Evolutionary conservation across 30 jellyfish, hydroid and myxozoan genomes (phyloP).

Genomic region (Aurelia coerulea): DNA sequence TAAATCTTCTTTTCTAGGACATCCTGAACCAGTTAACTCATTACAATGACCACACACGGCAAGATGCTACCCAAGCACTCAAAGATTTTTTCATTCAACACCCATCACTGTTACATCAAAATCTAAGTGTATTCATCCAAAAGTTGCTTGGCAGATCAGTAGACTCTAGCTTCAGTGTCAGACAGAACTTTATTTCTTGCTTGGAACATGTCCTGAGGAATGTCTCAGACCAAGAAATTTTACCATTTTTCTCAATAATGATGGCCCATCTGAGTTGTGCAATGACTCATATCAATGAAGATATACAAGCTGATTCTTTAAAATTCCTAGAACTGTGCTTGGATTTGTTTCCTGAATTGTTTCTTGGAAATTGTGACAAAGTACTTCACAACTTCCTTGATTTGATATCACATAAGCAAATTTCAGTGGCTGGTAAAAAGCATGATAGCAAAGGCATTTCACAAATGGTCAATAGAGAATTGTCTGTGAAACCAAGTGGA

Average conservation of each 20-base stretch:
- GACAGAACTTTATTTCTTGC: constrained; percentile 62
- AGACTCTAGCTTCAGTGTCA: constrained; percentile 63
- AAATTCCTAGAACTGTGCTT: constrained; percentile 59
- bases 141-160: constrained; percentile 77
- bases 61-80: constrained; percentile 78
- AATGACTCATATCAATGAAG: constrained; percentile 94
- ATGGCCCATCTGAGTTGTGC: constrained; percentile 95
- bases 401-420: constrained; percentile 70
- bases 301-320: constrained; percentile 77
- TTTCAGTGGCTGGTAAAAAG: constrained; percentile 36
- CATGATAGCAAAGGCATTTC: constrained; percentile 35
- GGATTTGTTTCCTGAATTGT: constrained; percentile 42
- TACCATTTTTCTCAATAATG: constrained; percentile 77
- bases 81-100: constrained; percentile 70
- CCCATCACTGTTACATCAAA: constrained; percentile 72
- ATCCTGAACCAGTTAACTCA: constrained; percentile 74
- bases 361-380: constrained; percentile 66
- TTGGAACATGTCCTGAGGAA: constrained; percentile 48
- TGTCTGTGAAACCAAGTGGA: constrained; percentile 65
- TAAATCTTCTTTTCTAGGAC: constrained; percentile 58
- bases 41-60: constrained; percentile 79
- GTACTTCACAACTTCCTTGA: constrained; percentile 72
- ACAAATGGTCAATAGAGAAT: constrained; percentile 42
- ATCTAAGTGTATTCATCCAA: constrained; percentile 66
- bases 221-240: constrained; percentile 52